A percentile compares a stretch with the other conserved stretches of the same genome.
Evolutionary conservation across 2,888 invertebrate species (phyloP).

Genomic region (Platynereis dumerilii): DNA sequence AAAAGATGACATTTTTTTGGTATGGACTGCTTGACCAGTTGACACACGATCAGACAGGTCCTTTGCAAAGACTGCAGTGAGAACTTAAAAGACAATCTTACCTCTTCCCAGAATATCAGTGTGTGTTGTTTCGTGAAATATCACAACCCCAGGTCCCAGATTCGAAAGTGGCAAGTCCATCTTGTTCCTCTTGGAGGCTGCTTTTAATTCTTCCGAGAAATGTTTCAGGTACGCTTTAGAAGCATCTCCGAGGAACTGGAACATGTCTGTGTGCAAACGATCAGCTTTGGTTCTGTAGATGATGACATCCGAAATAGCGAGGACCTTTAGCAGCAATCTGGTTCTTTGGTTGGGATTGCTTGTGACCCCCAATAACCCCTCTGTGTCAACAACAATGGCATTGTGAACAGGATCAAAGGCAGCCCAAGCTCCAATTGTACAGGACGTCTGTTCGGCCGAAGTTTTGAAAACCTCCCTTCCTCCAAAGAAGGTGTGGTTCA

Average conservation of each 20-base stretch:
- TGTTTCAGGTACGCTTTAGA: conserved; percentile 77
- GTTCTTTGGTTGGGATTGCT: conserved; percentile 72
- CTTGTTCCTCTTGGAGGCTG: conserved; percentile 64
- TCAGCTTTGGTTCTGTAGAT: conserved; percentile 80
- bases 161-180: conserved; percentile 66
- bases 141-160: conserved; percentile 77
- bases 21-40: too few species aligned
- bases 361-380: conserved; percentile 74
- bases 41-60: too few species aligned
- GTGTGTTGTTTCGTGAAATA: conserved; percentile 81
- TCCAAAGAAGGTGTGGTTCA: conserved; percentile 76
- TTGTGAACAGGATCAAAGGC: conserved; percentile 73
- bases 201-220: conserved; percentile 68
- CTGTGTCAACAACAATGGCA: conserved; percentile 79
- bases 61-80: too few species aligned
- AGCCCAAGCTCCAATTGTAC: conserved; percentile 81
- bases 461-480: conserved; percentile 73
- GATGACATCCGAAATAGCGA: conserved; percentile 83
- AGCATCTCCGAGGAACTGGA: conserved; percentile 76
- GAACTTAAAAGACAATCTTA: too few species aligned
- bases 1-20: too few species aligned
- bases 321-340: conserved; percentile 74
- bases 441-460: conserved; percentile 73
- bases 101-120: conserved; percentile 69
- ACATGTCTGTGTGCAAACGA: conserved; percentile 78